These are phyloP conservation scores for Vannuccia rotundouncinata DNA, from an alignment of 2,888 invertebrate genomes.

Conservation along the genomic window DNA sequence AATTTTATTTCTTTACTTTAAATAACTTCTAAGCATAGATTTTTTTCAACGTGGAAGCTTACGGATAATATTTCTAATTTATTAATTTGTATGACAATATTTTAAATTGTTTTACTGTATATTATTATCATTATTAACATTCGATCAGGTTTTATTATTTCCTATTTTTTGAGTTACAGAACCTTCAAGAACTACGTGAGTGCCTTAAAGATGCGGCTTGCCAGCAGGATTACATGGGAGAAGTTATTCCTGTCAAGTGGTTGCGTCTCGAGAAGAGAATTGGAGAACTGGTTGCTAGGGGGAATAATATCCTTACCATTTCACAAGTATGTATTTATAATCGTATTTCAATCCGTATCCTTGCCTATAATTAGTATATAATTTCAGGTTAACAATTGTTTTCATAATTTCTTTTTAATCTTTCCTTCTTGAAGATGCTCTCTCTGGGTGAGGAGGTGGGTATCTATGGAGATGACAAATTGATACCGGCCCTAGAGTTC, in stretches of 20 bases:
- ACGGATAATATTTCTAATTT: too few relatives aligned
- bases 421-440: slow-evolving; percentile 46
- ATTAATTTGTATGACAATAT: too few relatives aligned
- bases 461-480: slow-evolving; percentile 48
- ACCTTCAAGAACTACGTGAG: slow-evolving; percentile 42
- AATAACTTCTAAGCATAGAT: too few relatives aligned
- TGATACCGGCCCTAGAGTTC: slow-evolving; percentile 54
- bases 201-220: slow-evolving; percentile 51
- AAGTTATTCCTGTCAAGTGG: slow-evolving; percentile 56
- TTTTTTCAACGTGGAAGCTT: too few relatives aligned
- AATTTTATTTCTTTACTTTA: too few relatives aligned
- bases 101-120: too few relatives aligned
- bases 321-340: slow-evolving; percentile 47
- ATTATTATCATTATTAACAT: too few relatives aligned
- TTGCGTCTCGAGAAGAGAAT: slow-evolving; percentile 54
- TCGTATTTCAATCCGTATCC: background rate
- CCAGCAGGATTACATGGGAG: slow-evolving; percentile 53
- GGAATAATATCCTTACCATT: slow-evolving; percentile 51
- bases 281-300: slow-evolving; percentile 48
- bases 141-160: too few relatives aligned
- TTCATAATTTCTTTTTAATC: slow-evolving; percentile 29
- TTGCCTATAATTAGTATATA: too few relatives aligned
- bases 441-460: slow-evolving; percentile 51
- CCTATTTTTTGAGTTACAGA: too few relatives aligned
- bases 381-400: too few relatives aligned